Base-by-base conservation (phyloP, 2,888 invertebrate genomes). In the Drosophila quinaria region DNA sequence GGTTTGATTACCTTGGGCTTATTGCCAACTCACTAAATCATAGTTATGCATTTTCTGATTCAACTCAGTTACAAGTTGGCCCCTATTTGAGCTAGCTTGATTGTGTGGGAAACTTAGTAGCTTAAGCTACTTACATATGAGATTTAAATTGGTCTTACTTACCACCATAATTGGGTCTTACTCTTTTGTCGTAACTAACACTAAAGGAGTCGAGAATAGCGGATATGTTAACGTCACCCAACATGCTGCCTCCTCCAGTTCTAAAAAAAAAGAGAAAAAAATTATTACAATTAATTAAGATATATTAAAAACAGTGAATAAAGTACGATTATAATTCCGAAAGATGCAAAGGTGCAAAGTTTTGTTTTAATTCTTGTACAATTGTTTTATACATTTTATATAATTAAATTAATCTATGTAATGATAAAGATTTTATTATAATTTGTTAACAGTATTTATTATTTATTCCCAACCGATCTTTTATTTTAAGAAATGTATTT, bases 161-260 rank as follows among this genome's bases (percentile, higher is more conserved):
- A 98, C 98, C 98, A 96, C 98, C 98, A 94, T 98, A 98, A 94
- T 98, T 98, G 93, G 98, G 98, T 94, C 98, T 97, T 96, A 99
- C 97, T 96, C 98, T 96, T 96, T 98, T 99, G 95, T 99, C 98
- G 94, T 98, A 98, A 94, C 97, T 98, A 94, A 97, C 96, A 94
- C 97, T 97, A 95, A 98, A 97, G 92, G 97, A 97, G 94, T 98
- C 97, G 94, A 98, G 95, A 93, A 98, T 98, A 93, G 97, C 97
- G 92, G 98, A 97, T 94, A 98, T 97, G 95, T 98, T 98, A 93
- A 97, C 97, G 93, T 97, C 97, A 90, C 97, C 97, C 93, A 97
- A 94, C 96, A 96, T 97, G 93, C 97, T 97, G 83, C 92, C 93
- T 76, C 93, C 93, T 65, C 92, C 93, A 88, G 93, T 92, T 73